phyloP scores from a whole-genome alignment of 2,113 vertebrate species.

The Caranx melampygus region DNA sequence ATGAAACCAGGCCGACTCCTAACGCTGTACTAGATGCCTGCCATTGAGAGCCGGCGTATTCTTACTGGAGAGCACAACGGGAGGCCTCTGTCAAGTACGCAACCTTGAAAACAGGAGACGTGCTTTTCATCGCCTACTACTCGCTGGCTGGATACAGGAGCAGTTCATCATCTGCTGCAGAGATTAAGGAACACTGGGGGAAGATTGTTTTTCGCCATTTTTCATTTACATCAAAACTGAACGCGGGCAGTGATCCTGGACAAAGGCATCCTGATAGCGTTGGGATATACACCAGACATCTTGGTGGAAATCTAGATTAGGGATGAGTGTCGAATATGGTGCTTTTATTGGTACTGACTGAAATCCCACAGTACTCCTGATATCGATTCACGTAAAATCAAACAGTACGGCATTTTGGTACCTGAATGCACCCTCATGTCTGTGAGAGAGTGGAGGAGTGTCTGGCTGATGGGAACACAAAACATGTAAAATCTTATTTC shows the following conservation, averaged over 20 bases:
- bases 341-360: too few relatives aligned
- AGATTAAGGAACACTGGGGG: constrained; percentile 19
- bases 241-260: background rate
- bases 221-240: constrained; percentile 25
- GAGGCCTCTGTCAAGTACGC: constrained; percentile 29
- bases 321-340: too few relatives aligned
- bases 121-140: constrained; percentile 66
- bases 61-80: constrained; percentile 30
- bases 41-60: background rate
- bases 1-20: constrained; percentile 47
- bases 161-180: constrained; percentile 9
- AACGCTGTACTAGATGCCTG: background rate
- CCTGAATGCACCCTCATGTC: too few relatives aligned
- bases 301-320: background rate
- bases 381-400: too few relatives aligned
- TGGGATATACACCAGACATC: background rate
- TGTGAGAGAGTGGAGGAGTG: too few relatives aligned
- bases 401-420: too few relatives aligned
- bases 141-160: constrained; percentile 20
- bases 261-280: constrained; percentile 12
- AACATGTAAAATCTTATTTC: too few relatives aligned
- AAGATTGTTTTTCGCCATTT: constrained; percentile 34
- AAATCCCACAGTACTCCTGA: too few relatives aligned
- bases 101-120: constrained; percentile 46
- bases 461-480: too few relatives aligned